phyloP scores from a whole-genome alignment of 2,888 invertebrate species.

The Trachelus tabidus region DNA sequence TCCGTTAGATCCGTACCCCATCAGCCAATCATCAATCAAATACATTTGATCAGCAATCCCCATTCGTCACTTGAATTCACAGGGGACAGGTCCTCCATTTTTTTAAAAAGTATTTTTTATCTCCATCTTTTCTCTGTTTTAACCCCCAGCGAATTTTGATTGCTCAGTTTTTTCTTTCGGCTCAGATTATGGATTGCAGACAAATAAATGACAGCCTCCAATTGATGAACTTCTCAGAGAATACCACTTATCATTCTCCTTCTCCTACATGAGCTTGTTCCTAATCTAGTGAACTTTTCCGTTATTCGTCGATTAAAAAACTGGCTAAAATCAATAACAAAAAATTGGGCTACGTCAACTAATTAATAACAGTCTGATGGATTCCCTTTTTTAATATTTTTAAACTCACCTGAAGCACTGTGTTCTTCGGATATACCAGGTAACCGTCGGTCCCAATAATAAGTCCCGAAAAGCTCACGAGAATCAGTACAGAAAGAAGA shows the following conservation, averaged over 20 bases:
- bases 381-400: neutral
- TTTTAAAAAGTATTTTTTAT: too few relatives aligned
- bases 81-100: neutral
- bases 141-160: too few relatives aligned
- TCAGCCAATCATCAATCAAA: too few relatives aligned
- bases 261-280: neutral
- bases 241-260: constrained; percentile 25
- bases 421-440: constrained; percentile 50
- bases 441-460: neutral
- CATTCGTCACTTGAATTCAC: neutral
- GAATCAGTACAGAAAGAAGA: neutral
- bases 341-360: neutral
- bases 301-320: neutral
- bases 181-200: constrained; percentile 22
- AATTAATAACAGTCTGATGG: too few relatives aligned
- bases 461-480: neutral
- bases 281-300: neutral
- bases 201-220: constrained; percentile 31
- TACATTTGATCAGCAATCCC: too few relatives aligned
- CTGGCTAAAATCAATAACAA: neutral
- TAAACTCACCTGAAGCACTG: constrained; percentile 54
- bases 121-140: too few relatives aligned
- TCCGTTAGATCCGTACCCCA: too few relatives aligned
- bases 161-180: neutral
- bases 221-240: constrained; percentile 30